These are phyloP conservation scores for Brachylomia viminalis DNA, from an alignment of 2,888 invertebrate species.

Conservation along the genomic window DNA sequence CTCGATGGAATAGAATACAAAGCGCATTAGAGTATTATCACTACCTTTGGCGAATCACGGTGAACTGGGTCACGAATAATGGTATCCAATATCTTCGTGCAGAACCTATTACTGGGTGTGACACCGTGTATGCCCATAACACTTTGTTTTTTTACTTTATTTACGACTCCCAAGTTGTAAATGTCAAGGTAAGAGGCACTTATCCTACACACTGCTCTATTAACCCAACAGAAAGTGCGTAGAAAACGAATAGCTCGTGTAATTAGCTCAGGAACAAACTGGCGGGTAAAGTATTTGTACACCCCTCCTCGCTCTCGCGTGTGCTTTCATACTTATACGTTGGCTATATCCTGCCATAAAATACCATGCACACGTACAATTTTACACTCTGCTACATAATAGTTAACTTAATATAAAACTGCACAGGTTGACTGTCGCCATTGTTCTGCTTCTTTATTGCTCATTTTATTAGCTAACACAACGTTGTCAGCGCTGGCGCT, in stretches of 20 bases:
- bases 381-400: constrained; percentile 28
- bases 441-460: constrained; percentile 53
- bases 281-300: constrained; percentile 72
- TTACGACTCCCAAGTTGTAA: constrained; percentile 41
- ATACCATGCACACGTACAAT: constrained; percentile 36
- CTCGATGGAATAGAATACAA: constrained; percentile 76
- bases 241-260: constrained; percentile 76
- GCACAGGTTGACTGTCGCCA: constrained; percentile 33
- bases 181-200: constrained; percentile 56
- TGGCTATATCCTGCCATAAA: constrained; percentile 52
- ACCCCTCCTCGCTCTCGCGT: constrained; percentile 58
- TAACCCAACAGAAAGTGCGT: constrained; percentile 74
- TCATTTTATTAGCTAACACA: constrained; percentile 42
- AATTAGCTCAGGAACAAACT: constrained; percentile 69
- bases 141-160: constrained; percentile 43
- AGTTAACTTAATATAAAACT: constrained; percentile 44
- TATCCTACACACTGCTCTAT: constrained; percentile 74
- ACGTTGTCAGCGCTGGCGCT: constrained; percentile 26
- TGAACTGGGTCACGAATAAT: constrained; percentile 70
- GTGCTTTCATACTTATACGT: constrained; percentile 51
- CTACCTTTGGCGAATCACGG: constrained; percentile 66
- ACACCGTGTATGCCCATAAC: constrained; percentile 37
- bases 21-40: constrained; percentile 69
- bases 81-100: constrained; percentile 57
- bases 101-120: constrained; percentile 43